Evolutionary conservation across 2,113 vertebrate species (phyloP).

Genomic region (Dinomys branickii): DNA sequence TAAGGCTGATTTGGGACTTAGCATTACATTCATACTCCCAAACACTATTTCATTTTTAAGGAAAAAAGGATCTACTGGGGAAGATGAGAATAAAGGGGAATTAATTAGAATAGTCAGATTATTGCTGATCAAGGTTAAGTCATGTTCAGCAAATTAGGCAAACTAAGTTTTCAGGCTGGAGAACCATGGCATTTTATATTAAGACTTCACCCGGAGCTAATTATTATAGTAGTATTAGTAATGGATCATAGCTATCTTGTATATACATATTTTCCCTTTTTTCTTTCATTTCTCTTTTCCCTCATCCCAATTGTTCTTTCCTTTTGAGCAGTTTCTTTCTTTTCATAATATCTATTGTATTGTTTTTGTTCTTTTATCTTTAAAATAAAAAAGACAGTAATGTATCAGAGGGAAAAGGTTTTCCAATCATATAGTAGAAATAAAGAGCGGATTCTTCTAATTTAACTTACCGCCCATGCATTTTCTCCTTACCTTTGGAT

Average conservation of each 20-base stretch:
- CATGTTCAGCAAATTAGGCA: background rate
- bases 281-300: too few relatives aligned
- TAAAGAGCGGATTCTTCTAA: slow-evolving; percentile 12
- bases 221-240: background rate
- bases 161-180: slow-evolving; percentile 3
- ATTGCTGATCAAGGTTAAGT: background rate
- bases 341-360: too few relatives aligned
- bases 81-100: background rate
- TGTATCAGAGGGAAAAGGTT: background rate
- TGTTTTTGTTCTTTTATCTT: too few relatives aligned
- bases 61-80: background rate
- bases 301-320: too few relatives aligned
- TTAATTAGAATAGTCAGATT: slow-evolving; percentile 8
- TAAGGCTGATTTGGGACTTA: slow-evolving; percentile 18
- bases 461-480: background rate
- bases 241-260: background rate
- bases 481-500: background rate
- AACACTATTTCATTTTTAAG: background rate
- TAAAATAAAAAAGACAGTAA: background rate
- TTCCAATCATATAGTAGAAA: slow-evolving; percentile 32
- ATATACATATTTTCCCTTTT: too few relatives aligned
- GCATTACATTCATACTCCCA: background rate
- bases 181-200: background rate
- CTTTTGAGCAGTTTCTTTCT: too few relatives aligned
- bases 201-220: background rate